Evolutionary conservation across 2,113 vertebrate genomes (phyloP).

Genomic region (Chionodraco myersi): DNA sequence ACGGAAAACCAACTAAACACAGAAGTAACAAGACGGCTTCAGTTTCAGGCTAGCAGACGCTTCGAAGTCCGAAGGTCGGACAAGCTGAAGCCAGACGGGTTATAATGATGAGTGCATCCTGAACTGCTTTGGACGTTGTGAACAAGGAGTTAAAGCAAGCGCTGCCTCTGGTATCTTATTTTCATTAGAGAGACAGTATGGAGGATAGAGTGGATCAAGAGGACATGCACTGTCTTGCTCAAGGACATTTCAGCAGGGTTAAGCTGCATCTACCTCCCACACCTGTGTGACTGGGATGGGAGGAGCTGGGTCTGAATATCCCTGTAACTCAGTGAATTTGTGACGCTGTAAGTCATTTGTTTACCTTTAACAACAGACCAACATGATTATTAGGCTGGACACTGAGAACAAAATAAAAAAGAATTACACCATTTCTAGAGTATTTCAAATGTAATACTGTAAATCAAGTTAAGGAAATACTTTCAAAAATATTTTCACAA

Average conservation of each 20-base stretch:
- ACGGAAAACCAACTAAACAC: constrained; percentile 30
- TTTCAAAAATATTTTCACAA: background rate
- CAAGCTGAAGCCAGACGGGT: background rate
- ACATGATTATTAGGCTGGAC: too few relatives aligned
- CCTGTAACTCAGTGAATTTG: background rate
- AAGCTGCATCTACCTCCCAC: background rate
- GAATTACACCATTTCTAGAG: too few relatives aligned
- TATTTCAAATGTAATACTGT: background rate
- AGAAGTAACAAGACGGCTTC: constrained; percentile 13
- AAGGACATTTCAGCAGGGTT: background rate
- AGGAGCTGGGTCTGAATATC: background rate
- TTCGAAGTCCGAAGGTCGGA: background rate
- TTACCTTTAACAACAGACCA: too few relatives aligned
- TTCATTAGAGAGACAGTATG: constrained; percentile 6
- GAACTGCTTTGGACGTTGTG: background rate
- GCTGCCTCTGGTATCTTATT: constrained; percentile 4
- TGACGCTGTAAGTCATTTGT: too few relatives aligned
- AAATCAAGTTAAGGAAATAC: too few relatives aligned
- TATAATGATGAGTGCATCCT: constrained; percentile 3
- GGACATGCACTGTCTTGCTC: background rate
- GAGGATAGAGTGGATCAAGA: background rate
- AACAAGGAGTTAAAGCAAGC: constrained; percentile 11
- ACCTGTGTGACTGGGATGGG: background rate
- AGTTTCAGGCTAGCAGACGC: background rate
- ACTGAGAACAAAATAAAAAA: background rate